phyloP scores from a whole-genome alignment of 2,888 invertebrate genomes.

The Rotaria socialis region DNA sequence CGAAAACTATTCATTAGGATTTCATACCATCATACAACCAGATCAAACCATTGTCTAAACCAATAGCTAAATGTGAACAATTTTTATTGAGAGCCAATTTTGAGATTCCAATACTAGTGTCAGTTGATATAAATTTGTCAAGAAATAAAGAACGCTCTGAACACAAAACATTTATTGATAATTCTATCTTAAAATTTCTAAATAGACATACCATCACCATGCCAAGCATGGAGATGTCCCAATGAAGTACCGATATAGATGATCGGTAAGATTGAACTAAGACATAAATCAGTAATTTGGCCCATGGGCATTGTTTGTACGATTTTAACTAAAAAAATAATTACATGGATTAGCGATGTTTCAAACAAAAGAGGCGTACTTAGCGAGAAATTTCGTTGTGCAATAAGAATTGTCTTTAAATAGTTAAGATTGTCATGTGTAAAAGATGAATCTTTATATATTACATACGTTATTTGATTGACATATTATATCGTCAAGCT shows the following conservation, averaged over 20 bases:
- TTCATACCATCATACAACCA: neutral
- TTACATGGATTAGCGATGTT: neutral
- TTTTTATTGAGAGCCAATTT: neutral
- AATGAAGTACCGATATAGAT: neutral
- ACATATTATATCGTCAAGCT: neutral
- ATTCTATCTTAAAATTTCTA: too few relatives aligned
- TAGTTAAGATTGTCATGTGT: neutral
- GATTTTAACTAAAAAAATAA: neutral
- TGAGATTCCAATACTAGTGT: neutral
- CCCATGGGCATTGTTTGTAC: neutral
- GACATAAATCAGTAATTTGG: slow-evolving; percentile 2
- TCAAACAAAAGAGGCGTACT: neutral
- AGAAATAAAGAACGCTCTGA: neutral
- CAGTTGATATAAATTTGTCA: neutral
- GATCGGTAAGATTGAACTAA: neutral
- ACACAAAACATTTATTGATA: neutral
- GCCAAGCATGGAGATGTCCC: neutral
- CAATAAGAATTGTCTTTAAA: neutral
- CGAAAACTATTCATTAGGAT: neutral
- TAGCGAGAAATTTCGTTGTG: neutral
- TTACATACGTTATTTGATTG: neutral
- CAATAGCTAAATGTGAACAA: neutral
- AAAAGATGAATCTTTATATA: neutral
- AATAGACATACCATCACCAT: neutral
- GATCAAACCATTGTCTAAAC: slow-evolving; percentile 29